Conservation (phyloP, 2,113 vertebrate genomes). For the Barbus barbus region DNA sequence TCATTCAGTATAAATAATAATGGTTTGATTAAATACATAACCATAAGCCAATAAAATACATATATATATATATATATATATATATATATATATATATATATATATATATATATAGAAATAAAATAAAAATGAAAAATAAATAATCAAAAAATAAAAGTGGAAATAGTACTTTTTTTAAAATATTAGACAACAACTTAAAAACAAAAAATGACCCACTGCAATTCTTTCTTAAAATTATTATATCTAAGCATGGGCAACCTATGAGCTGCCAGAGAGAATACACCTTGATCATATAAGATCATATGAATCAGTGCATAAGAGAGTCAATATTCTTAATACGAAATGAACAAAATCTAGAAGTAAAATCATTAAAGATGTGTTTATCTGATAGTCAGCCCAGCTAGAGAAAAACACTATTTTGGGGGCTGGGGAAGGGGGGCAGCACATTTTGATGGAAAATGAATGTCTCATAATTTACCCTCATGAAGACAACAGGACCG, state of each 20-base stretch:
- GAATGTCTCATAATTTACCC: conserved; percentile 41
- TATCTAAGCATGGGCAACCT: neutral
- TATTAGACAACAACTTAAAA: too few relatives aligned
- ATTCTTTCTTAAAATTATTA: too few relatives aligned
- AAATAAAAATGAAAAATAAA: too few relatives aligned
- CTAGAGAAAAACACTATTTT: neutral
- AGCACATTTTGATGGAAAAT: conserved; percentile 22
- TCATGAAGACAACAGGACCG: conserved; percentile 36
- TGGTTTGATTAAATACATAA: neutral
- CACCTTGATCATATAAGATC: neutral
- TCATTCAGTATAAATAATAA: neutral
- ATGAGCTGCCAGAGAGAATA: neutral
- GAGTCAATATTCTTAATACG: neutral
- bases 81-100: too few relatives aligned
- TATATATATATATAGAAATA: too few relatives aligned
- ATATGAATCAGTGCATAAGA: neutral
- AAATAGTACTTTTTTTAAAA: too few relatives aligned
- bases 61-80: too few relatives aligned
- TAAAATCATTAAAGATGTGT: neutral
- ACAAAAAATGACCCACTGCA: too few relatives aligned
- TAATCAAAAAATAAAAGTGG: too few relatives aligned
- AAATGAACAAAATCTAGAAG: neutral
- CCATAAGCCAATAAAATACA: neutral
- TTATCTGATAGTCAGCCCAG: conserved; percentile 4
- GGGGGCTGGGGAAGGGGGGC: neutral